Evolutionary conservation across 2,113 vertebrate genomes (phyloP).

Genomic region (Hypomesus transpacificus): DNA sequence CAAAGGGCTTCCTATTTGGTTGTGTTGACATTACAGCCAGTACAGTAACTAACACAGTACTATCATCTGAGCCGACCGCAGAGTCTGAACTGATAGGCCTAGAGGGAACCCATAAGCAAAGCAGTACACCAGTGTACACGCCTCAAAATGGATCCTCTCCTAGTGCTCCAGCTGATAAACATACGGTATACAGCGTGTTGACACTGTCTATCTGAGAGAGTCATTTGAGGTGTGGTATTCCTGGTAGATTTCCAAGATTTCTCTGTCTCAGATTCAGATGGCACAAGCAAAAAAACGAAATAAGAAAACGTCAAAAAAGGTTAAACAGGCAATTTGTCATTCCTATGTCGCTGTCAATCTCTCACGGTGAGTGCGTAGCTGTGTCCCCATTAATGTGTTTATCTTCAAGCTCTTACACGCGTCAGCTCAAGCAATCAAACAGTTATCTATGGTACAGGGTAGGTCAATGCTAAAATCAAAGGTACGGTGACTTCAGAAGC

Average conservation of each 20-base stretch:
- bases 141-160: background rate
- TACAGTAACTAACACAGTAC: conserved; percentile 27
- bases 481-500: conserved; percentile 1
- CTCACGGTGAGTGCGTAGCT: background rate
- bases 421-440: too few relatives aligned
- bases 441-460: too few relatives aligned
- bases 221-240: background rate
- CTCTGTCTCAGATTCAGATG: background rate
- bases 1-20: conserved; percentile 31
- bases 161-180: background rate
- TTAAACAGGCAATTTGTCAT: background rate
- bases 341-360: background rate
- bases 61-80: conserved; percentile 14
- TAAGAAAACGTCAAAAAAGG: background rate
- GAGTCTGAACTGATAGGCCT: conserved; percentile 1
- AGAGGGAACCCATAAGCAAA: background rate
- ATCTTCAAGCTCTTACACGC: background rate
- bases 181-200: background rate
- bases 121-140: background rate
- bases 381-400: background rate
- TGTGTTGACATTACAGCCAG: conserved; percentile 40
- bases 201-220: background rate
- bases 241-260: background rate
- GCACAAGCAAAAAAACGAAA: background rate
- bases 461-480: too few relatives aligned